Percentiles rank a stretch among this genome's conserved stretches.
Conservation (phyloP, 2,113 vertebrate genomes). For the Hippopotamus amphibius region DNA sequence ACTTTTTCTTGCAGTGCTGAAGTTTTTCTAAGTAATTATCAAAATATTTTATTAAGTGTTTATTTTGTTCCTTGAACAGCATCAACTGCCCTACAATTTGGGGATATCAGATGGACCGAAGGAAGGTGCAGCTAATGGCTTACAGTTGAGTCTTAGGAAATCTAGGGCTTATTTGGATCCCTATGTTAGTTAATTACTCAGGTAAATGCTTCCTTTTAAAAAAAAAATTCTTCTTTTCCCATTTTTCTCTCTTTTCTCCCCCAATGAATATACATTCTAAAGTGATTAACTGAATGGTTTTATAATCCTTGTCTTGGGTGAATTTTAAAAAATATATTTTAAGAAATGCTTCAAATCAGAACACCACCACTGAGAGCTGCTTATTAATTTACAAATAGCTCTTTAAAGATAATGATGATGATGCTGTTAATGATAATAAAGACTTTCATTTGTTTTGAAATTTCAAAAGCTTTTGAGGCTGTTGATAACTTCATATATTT, state of each 20-base stretch:
- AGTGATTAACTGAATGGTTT: neutral
- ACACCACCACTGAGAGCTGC: neutral
- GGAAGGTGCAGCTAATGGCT: neutral
- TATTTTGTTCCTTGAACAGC: neutral
- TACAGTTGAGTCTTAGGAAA: neutral
- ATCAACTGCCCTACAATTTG: neutral
- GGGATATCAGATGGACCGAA: neutral
- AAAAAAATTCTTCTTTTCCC: neutral
- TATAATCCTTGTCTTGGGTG: slow-evolving; percentile 20
- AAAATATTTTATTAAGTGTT: neutral
- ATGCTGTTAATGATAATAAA: slow-evolving; percentile 66
- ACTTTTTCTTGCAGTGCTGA: neutral
- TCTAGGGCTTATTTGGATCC: neutral
- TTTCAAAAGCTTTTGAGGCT: neutral
- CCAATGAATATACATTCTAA: neutral
- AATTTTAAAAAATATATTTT: slow-evolving; percentile 44
- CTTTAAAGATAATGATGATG: neutral
- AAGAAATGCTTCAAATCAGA: slow-evolving; percentile 65
- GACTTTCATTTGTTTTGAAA: slow-evolving; percentile 56
- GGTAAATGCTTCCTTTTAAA: neutral
- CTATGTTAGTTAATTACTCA: neutral
- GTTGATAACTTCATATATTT: neutral
- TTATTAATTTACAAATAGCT: slow-evolving; percentile 60
- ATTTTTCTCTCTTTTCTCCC: neutral
- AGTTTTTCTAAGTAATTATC: slow-evolving; percentile 21